Percentiles rank a stretch among this genome's conserved stretches.
These are phyloP conservation scores for Tachina grossa DNA, from an alignment of 2,888 invertebrate species.

Conservation along the genomic window DNA sequence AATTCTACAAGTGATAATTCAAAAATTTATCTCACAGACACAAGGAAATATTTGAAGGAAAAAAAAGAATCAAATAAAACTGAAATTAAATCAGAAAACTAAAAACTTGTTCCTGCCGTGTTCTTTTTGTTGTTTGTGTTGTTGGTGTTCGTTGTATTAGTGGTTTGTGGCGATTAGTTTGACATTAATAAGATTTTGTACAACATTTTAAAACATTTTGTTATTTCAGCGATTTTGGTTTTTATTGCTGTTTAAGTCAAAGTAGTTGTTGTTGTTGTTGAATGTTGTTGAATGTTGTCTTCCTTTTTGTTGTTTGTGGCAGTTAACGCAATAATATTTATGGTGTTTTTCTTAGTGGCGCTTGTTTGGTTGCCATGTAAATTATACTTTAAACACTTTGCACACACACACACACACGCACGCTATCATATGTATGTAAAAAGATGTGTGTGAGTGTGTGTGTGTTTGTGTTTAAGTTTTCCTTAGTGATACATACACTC, in stretches of 20 bases:
- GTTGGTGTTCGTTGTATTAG: slow-evolving; percentile 36
- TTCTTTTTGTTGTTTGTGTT: neutral
- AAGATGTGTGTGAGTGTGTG: neutral
- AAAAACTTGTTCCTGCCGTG: slow-evolving; percentile 41
- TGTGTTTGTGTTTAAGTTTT: neutral
- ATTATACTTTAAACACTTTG: slow-evolving; percentile 74
- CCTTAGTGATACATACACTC: slow-evolving; percentile 30
- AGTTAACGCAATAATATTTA: slow-evolving; percentile 69
- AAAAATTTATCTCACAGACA: slow-evolving; percentile 55
- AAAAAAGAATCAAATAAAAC: neutral
- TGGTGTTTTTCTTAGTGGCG: slow-evolving; percentile 75
- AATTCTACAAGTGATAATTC: slow-evolving; percentile 62
- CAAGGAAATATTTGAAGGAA: neutral
- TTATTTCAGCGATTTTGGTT: slow-evolving; percentile 61
- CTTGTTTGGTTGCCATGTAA: slow-evolving; percentile 80
- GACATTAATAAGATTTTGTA: slow-evolving; percentile 72
- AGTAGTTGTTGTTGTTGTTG: slow-evolving; percentile 30
- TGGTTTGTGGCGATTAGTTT: slow-evolving; percentile 64
- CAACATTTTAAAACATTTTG: slow-evolving; percentile 72
- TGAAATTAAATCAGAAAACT: neutral
- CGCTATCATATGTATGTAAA: neutral
- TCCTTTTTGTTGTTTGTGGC: slow-evolving; percentile 16
- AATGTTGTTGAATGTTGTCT: neutral
- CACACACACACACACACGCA: slow-evolving; percentile 62
- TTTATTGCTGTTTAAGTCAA: slow-evolving; percentile 52